Evolutionary conservation across 2,113 vertebrate species (phyloP).

Genomic region (Colaptes auratus): DNA sequence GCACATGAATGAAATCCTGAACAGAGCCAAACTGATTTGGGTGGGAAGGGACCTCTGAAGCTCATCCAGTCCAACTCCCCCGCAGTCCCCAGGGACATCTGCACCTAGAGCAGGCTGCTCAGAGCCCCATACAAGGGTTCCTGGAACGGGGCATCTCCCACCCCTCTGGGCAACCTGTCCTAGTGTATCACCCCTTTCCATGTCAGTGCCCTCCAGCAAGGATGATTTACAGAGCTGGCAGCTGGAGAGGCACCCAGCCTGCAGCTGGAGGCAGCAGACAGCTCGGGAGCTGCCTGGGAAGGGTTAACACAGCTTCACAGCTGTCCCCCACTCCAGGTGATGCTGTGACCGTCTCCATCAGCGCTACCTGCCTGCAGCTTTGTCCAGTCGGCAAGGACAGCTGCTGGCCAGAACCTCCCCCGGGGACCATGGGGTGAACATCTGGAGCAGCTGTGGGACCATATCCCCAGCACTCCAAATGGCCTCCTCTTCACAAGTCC

Average conservation of each 20-base stretch:
- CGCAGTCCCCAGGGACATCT: neutral
- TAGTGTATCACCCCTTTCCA: neutral
- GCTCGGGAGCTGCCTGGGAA: neutral
- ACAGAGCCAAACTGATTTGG: neutral
- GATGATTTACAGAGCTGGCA: neutral
- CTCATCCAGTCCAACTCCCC: neutral
- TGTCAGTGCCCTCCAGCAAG: neutral
- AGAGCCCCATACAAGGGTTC: neutral
- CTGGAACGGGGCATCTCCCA: neutral
- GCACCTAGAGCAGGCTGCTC: neutral
- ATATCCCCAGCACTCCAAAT: neutral
- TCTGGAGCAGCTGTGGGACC: neutral
- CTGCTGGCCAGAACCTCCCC: accelerated
- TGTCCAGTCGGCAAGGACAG: accelerated
- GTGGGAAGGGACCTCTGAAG: neutral
- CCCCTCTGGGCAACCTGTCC: neutral
- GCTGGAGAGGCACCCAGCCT: neutral
- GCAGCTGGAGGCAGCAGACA: neutral
- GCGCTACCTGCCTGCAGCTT: neutral
- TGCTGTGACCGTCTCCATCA: neutral
- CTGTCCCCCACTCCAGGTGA: neutral
- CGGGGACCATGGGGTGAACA: accelerated
- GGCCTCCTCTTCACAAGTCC: accelerated
- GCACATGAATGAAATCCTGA: neutral
- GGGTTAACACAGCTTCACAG: neutral